Percentiles rank a stretch among this genome's conserved stretches.
Conservation (phyloP, 2,888 invertebrate genomes). For the Belgica antarctica region DNA sequence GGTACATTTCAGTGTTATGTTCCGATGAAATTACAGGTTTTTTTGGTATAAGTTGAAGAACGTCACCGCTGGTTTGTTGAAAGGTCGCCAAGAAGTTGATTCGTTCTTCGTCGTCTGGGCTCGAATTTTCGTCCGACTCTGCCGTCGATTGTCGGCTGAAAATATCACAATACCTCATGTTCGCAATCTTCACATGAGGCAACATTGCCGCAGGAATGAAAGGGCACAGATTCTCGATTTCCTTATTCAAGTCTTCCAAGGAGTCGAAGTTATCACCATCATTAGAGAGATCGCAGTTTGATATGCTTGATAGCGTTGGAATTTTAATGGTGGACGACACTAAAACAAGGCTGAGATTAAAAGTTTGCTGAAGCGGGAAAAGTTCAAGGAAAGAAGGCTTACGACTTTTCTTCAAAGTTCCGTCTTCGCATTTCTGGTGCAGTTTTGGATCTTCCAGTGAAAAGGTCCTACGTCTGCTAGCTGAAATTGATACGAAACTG, state of each 20-base stretch:
- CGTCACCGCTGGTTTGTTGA: slow-evolving; percentile 37
- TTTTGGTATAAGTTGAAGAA: slow-evolving; percentile 41
- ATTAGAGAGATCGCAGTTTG: background rate
- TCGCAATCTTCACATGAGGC: slow-evolving; percentile 12
- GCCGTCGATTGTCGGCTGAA: slow-evolving; percentile 38
- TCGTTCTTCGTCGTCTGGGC: slow-evolving; percentile 35
- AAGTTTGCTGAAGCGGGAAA: background rate
- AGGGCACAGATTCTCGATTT: slow-evolving; percentile 13
- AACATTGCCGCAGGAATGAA: background rate
- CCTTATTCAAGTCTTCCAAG: slow-evolving; percentile 33
- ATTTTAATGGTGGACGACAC: slow-evolving; percentile 32
- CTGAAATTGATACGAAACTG: background rate
- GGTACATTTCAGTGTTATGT: slow-evolving; percentile 11
- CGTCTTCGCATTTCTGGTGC: background rate
- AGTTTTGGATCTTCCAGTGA: slow-evolving; percentile 29
- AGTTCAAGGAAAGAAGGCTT: slow-evolving; percentile 6
- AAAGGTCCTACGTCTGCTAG: slow-evolving; percentile 29
- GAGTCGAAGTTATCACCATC: slow-evolving; percentile 23
- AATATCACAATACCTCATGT: slow-evolving; percentile 36
- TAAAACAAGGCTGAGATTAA: slow-evolving; percentile 4
- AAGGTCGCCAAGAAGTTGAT: slow-evolving; percentile 28
- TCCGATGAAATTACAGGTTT: slow-evolving; percentile 8
- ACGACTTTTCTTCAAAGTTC: slow-evolving; percentile 31
- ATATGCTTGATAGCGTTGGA: slow-evolving; percentile 14
- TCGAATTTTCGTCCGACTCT: slow-evolving; percentile 20